Conservation (phyloP, 1,140 invertebrate genomes). For the Centruroides vittatus region DNA sequence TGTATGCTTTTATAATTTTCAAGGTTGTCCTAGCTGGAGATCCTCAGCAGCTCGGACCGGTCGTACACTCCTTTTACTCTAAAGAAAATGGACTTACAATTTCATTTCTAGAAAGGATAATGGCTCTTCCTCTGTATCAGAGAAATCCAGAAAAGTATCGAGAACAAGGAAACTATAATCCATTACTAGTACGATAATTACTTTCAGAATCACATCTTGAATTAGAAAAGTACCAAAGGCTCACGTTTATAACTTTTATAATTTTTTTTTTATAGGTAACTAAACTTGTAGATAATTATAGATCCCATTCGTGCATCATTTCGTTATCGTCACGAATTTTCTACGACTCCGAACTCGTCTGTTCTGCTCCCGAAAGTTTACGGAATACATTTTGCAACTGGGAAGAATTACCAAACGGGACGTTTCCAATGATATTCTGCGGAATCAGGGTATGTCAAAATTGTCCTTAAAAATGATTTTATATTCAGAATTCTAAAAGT, state of each 20-base stretch:
- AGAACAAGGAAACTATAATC: conserved; percentile 28
- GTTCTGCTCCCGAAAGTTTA: background rate
- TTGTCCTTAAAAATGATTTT: background rate
- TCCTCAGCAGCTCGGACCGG: conserved; percentile 76
- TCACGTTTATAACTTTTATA: too few relatives aligned
- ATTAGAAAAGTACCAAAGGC: too few relatives aligned
- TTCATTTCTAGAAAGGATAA: conserved; percentile 54
- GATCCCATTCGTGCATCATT: conserved; percentile 65
- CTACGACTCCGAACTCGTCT: conserved; percentile 53
- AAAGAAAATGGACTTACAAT: conserved; percentile 44
- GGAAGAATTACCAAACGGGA: conserved; percentile 28
- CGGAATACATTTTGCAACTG: conserved; percentile 27
- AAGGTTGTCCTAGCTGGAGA: conserved; percentile 72
- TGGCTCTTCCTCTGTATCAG: conserved; percentile 46
- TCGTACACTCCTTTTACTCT: conserved; percentile 51
- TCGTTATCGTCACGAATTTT: conserved; percentile 60
- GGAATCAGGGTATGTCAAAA: conserved; percentile 41
- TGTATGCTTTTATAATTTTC: background rate
- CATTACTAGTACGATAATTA: conserved; percentile 20
- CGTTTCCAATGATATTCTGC: conserved; percentile 63
- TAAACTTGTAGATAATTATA: conserved; percentile 37
- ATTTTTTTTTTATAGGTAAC: conserved; percentile 25
- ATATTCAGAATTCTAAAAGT: too few relatives aligned
- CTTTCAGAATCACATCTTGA: too few relatives aligned
- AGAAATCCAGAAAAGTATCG: conserved; percentile 40